phyloP scores from a whole-genome alignment of 1,140 invertebrate species.

The Branchinecta lindahli region DNA sequence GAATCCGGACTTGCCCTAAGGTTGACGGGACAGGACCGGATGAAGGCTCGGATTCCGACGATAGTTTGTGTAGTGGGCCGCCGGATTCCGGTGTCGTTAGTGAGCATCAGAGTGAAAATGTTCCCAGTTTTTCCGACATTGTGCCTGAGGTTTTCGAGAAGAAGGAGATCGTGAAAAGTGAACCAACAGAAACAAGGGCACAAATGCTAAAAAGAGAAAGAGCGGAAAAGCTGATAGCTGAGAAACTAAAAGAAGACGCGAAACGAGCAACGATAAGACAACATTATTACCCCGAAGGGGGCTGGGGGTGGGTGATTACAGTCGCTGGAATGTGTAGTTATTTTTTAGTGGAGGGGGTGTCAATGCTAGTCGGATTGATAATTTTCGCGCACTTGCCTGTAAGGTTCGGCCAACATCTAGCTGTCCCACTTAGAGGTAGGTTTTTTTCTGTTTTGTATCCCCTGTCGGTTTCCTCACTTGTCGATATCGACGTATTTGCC shows the following conservation, averaged over 20 bases:
- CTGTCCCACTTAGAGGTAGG: not conserved
- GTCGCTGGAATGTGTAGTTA: conserved; percentile 34
- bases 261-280: conserved; percentile 42
- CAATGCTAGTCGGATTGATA: not conserved
- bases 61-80: not conserved
- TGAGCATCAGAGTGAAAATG: not conserved
- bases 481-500: too few species aligned
- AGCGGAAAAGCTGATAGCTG: not conserved
- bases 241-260: conserved; percentile 13
- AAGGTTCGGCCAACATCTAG: not conserved
- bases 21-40: not conserved
- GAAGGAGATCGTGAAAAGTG: not conserved
- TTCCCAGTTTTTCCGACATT: not conserved
- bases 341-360: not conserved
- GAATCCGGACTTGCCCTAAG: too few species aligned
- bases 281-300: conserved; percentile 54
- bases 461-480: too few species aligned
- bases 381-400: not conserved
- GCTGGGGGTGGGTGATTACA: conserved; percentile 54
- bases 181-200: not conserved
- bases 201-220: not conserved
- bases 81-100: not conserved
- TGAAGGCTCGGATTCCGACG: not conserved
- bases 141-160: not conserved
- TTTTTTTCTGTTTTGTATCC: not conserved